Percentiles rank a stretch among this genome's conserved stretches.
These are phyloP conservation scores for Mesorhabditis sp. DNA, from an alignment of 2,888 invertebrate species.

Conservation along the genomic window DNA sequence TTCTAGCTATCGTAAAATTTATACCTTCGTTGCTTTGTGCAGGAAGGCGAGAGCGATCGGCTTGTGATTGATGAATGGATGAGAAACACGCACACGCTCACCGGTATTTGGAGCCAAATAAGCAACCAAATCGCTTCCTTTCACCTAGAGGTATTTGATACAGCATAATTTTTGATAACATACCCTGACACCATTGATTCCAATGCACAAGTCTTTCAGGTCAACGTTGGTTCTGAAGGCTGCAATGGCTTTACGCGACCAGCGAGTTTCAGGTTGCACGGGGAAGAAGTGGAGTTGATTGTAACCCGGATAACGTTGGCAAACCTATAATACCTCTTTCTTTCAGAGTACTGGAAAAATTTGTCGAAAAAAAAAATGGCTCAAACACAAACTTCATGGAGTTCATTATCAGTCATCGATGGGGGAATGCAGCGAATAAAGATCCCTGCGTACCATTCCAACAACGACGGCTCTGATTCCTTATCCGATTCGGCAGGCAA, in stretches of 20 bases:
- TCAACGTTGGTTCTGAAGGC: slow-evolving; percentile 78
- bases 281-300: slow-evolving; percentile 91
- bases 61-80: slow-evolving; percentile 5
- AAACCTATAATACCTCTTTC: slow-evolving; percentile 78
- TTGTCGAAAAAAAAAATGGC: no score
- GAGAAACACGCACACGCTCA: slow-evolving; percentile 5
- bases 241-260: slow-evolving; percentile 2
- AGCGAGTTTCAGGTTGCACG: slow-evolving; percentile 69
- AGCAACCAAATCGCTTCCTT: not conserved
- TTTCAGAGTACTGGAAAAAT: no score
- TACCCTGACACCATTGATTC: slow-evolving; percentile 82
- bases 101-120: not conserved
- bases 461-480: slow-evolving; percentile 8
- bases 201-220: slow-evolving; percentile 99
- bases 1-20: not conserved
- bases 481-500: slow-evolving; percentile 6
- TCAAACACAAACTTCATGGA: slow-evolving; percentile 79
- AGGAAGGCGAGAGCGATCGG: not conserved
- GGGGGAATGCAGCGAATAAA: slow-evolving; percentile 92
- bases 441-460: slow-evolving; percentile 64
- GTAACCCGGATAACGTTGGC: slow-evolving; percentile 77
- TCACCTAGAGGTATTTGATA: not conserved
- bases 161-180: slow-evolving; percentile 2
- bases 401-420: slow-evolving; percentile 89
- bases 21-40: not conserved